These are phyloP conservation scores for Pegoplata infirma DNA, from an alignment of 2,888 invertebrate species.

Conservation along the genomic window DNA sequence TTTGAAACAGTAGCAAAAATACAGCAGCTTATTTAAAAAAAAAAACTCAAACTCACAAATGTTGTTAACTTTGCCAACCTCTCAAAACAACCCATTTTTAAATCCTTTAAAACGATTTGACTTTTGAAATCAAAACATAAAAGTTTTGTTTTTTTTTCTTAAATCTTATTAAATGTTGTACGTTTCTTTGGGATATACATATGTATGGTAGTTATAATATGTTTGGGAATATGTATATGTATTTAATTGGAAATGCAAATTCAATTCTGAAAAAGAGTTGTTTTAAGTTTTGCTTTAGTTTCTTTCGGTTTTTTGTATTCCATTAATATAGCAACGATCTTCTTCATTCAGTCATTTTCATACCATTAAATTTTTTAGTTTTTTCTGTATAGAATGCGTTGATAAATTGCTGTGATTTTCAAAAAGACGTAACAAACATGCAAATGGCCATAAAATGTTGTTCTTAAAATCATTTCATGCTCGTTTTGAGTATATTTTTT, in stretches of 20 bases:
- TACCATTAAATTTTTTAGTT: constrained; percentile 12
- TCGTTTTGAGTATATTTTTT: constrained; percentile 16
- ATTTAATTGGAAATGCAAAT: constrained; percentile 57
- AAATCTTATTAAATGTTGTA: constrained; percentile 24
- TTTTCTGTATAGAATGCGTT: constrained; percentile 25
- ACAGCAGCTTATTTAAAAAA: constrained; percentile 53
- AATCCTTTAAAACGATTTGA: background rate
- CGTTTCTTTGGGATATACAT: constrained; percentile 16
- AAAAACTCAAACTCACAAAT: constrained; percentile 53
- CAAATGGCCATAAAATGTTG: constrained; percentile 47
- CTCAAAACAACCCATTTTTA: constrained; percentile 51
- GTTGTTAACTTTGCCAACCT: constrained; percentile 61
- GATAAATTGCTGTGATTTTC: constrained; percentile 58
- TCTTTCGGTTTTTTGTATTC: background rate
- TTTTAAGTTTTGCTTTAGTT: background rate
- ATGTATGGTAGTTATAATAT: constrained; percentile 39
- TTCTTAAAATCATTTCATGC: constrained; percentile 26
- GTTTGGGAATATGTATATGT: constrained; percentile 16
- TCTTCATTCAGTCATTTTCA: constrained; percentile 20
- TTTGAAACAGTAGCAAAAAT: constrained; percentile 55
- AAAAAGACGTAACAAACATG: constrained; percentile 42
- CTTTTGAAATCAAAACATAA: constrained; percentile 13
- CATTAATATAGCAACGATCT: constrained; percentile 16
- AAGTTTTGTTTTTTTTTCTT: background rate
- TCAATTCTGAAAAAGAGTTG: constrained; percentile 32